Evolutionary conservation across 1,140 invertebrate species (phyloP), one percentile per base, ranked within the genome.

Genomic region (Polyergus mexicanus): DNA sequence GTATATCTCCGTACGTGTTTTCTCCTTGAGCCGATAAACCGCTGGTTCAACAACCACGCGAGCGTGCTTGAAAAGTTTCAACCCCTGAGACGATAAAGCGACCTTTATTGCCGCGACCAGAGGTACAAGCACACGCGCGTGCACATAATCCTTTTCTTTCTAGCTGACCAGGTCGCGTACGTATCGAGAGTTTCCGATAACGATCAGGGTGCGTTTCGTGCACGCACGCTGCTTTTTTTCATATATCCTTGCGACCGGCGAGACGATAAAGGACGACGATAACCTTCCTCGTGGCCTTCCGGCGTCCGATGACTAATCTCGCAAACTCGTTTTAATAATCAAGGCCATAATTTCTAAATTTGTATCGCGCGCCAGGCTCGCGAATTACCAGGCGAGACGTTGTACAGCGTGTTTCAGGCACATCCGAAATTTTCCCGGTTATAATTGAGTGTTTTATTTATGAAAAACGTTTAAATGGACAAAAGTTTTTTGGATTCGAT

Each of bases 41-140:
- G 66, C 75, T 87, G 76, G 89, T 90, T 90, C 89, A 90, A 89
- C 89, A 89, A 78, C 88, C 89, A 85, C 58, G 85, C 65, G 80
- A 80, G 71, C 88, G 63, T 77, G 88, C 85, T 76, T 51, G 80
- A 89, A 85, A 69, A 89, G 54, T 87, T 90, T 80, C 69, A 81
- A 58, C 44, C 83, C 80, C 51, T 81, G 80, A 86, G 85, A 86
- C 87, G 88, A 90, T 90, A 89, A 90, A 84, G 60, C 74, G 69
- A 76, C 41, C 74, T 89, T 90, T 90, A 90, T 81, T 87, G 85
- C 85, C 28, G 72, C 74, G 78, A 74, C 58, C 35, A 44, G 35
- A 63, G 83, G 54, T 35, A 77, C 71, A 69, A 84, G 63, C 76
- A 62, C 60, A 68, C 87, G 69, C 58, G 74, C 87, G 69, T 65